Conservation (phyloP, 2,797 vertebrate species). For the Merluccius polli region DNA sequence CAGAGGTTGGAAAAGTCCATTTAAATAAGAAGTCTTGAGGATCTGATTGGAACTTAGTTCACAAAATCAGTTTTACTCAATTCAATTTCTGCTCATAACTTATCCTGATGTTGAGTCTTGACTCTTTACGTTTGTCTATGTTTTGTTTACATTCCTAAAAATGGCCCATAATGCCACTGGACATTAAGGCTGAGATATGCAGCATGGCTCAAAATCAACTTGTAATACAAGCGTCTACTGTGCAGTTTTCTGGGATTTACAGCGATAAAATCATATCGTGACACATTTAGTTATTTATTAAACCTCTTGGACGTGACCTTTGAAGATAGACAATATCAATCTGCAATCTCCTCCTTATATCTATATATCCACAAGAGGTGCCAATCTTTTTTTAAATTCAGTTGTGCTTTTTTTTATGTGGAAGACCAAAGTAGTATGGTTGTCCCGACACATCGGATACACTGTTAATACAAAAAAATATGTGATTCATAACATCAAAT, state of each 20-base stretch:
- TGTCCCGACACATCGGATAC: constrained; percentile 50
- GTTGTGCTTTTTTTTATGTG: constrained; percentile 58
- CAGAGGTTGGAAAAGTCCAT: neutral
- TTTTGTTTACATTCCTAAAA: constrained; percentile 3
- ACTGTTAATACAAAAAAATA: constrained; percentile 51
- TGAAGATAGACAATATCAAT: constrained; percentile 22
- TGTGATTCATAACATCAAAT: constrained; percentile 55
- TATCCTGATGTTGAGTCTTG: neutral
- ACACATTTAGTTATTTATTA: constrained; percentile 6
- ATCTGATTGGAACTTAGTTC: neutral
- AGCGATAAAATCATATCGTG: constrained; percentile 20
- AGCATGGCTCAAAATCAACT: constrained; percentile 41
- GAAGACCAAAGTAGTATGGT: constrained; percentile 71
- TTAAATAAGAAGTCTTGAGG: neutral
- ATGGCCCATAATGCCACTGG: constrained; percentile 36
- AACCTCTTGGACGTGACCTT: constrained; percentile 26
- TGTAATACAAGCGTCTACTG: constrained; percentile 23
- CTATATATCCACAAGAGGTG: constrained; percentile 40
- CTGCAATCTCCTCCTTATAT: constrained; percentile 33
- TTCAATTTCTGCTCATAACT: neutral
- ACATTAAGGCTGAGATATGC: constrained; percentile 37
- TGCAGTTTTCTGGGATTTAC: constrained; percentile 30
- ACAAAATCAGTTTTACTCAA: neutral
- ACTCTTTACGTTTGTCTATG: neutral
- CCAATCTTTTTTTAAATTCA: constrained; percentile 53